Conservation (phyloP, 1,140 invertebrate species). For the Euschistus heros region DNA sequence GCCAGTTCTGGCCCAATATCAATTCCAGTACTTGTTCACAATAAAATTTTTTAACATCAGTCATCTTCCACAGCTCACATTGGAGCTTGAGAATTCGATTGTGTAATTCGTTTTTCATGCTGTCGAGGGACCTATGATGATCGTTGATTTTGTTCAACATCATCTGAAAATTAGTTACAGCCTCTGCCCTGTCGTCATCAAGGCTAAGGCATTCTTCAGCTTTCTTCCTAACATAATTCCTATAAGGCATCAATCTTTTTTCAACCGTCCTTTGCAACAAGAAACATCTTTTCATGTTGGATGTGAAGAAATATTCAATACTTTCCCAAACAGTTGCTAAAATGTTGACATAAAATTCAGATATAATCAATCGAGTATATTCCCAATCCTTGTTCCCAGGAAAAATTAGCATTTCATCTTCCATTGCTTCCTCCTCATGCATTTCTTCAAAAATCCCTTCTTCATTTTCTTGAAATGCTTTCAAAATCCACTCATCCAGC, state of each 20-base stretch:
- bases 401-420: not conserved
- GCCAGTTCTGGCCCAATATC: constrained; percentile 18
- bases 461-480: not conserved
- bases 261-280: constrained; percentile 4
- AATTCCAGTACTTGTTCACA: not conserved
- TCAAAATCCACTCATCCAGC: not conserved
- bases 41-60: constrained; percentile 7
- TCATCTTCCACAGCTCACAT: constrained; percentile 9
- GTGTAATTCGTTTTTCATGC: constrained; percentile 24
- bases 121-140: constrained; percentile 5
- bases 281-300: constrained; percentile 19
- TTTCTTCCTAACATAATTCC: constrained; percentile 1
- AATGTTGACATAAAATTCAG: not conserved
- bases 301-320: constrained; percentile 15
- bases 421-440: not conserved
- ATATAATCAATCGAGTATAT: no score
- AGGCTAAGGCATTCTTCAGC: not conserved
- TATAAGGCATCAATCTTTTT: constrained; percentile 15
- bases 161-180: constrained; percentile 24
- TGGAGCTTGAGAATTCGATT: constrained; percentile 22
- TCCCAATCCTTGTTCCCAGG: no score
- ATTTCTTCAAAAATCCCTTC: not conserved
- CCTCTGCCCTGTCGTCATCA: constrained; percentile 12
- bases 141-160: constrained; percentile 23
- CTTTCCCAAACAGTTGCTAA: constrained; percentile 22